Evolutionary conservation across 1,140 invertebrate species (phyloP), one percentile per base, ranked within the genome.

Genomic region (Drosophila micromelanica): DNA sequence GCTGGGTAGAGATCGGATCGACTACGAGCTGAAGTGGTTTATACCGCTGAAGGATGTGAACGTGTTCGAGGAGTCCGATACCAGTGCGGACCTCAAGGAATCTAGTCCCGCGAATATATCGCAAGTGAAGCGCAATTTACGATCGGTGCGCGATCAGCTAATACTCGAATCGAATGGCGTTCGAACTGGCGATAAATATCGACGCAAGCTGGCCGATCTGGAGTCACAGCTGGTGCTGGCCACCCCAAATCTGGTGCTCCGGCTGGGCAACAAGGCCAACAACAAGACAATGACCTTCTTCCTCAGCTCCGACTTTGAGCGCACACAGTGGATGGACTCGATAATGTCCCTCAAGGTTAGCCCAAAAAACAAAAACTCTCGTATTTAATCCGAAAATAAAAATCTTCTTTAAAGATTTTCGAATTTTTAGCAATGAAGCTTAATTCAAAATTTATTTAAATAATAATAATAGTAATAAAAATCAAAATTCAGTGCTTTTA

Each of bases 21-120:
- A 96, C 27, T 98, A 98, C 91, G 97, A 98, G 92, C 93, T 98
- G 45, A 98, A 98, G 90, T 98, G 97, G 97, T 96, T 96, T 91
- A 96, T 98, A 71, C 95, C 97, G 1, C 93, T 98, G 8, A 94
- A 95, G 67, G 96, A 98, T 80, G 82, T 92, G 7, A 59, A 71
- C n/a, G 76, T 91, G 20, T 95, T 95, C 27, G 94, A 96, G 65
- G 95, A 96, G 80, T 95, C 96, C 72, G 90, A 92, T 9, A 93
- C 94, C 7, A 94, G 93, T 43, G 93, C 94, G 6, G 96, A 97
- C 78, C 94, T 95, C 40, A 92, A 93, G 75, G 92, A 93, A 91
- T 91, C 94, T 37, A 96, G 95, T 79, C 95, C 96, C 15, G 95
- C 96, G 51, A 97, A 97, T 92, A 96, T 98, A 80, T 96, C 97